Percentiles rank a stretch among this genome's conserved stretches.
phyloP scores from a whole-genome alignment of 2,113 vertebrate species.

The Erythrocebus patas region DNA sequence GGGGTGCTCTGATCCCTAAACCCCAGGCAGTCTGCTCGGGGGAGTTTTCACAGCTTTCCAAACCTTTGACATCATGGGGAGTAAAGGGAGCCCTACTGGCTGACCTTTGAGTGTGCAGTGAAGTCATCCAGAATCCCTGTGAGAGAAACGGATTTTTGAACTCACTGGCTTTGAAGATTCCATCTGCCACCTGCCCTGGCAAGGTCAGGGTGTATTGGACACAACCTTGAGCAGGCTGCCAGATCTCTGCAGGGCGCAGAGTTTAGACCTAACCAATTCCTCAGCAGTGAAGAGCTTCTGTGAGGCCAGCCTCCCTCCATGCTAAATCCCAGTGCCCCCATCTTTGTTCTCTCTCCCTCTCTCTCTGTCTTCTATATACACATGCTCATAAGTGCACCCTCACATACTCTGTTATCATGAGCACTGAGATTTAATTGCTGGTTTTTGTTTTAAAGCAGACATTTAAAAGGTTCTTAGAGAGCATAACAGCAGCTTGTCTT shows the following conservation, averaged over 20 bases:
- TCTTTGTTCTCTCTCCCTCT: neutral
- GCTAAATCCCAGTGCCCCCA: neutral
- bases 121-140: constrained; percentile 38
- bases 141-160: constrained; percentile 59
- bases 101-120: constrained; percentile 64
- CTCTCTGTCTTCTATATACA: neutral
- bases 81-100: neutral
- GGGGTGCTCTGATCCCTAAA: neutral
- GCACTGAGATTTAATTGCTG: neutral
- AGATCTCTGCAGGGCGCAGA: constrained; percentile 22
- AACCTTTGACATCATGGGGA: neutral
- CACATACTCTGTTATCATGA: neutral
- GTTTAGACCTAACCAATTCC: neutral
- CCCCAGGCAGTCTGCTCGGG: neutral
- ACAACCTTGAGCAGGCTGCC: neutral
- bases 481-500: neutral
- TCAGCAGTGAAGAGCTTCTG: constrained; percentile 19
- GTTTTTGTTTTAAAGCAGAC: constrained; percentile 8
- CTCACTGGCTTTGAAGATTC: constrained; percentile 65
- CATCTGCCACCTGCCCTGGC: constrained; percentile 64
- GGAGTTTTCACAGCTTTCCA: neutral
- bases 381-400: neutral
- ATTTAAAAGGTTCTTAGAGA: neutral
- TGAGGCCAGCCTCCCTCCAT: neutral
- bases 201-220: constrained; percentile 37